These are phyloP conservation scores for Temnothorax unifasciatus DNA, from an alignment of 2,888 invertebrate genomes.

Conservation along the genomic window DNA sequence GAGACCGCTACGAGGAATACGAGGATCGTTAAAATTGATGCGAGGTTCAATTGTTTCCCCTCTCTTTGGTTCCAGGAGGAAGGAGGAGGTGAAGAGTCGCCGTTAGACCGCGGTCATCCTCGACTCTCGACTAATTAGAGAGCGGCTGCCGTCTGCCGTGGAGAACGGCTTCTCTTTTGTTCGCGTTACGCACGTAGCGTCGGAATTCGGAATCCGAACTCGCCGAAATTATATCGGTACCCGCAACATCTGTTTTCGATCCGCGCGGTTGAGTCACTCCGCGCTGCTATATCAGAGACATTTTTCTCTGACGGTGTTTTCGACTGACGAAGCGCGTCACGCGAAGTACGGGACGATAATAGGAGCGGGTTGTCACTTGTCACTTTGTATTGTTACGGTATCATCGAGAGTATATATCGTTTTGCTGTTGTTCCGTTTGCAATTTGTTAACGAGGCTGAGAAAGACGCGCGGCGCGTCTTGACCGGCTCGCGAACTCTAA, in stretches of 20 bases:
- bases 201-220: neutral
- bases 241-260: slow-evolving; percentile 10
- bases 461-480: neutral
- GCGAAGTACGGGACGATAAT: neutral
- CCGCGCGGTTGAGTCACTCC: neutral
- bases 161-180: neutral
- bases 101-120: neutral
- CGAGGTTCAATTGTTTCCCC: neutral
- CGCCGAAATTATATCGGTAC: neutral
- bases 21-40: neutral
- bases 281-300: neutral
- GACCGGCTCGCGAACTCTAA: neutral
- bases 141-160: neutral
- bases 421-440: too few species aligned
- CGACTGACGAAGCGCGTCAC: neutral
- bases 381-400: too few species aligned
- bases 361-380: too few species aligned
- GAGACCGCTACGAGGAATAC: neutral
- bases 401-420: neutral
- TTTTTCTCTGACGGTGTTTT: slow-evolving; percentile 23
- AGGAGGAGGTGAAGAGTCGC: neutral
- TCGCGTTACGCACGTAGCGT: neutral
- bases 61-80: neutral
- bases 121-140: neutral
- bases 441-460: neutral